Base-by-base conservation (phyloP, 2,113 vertebrate species). In the Tauraco erythrolophus region DNA sequence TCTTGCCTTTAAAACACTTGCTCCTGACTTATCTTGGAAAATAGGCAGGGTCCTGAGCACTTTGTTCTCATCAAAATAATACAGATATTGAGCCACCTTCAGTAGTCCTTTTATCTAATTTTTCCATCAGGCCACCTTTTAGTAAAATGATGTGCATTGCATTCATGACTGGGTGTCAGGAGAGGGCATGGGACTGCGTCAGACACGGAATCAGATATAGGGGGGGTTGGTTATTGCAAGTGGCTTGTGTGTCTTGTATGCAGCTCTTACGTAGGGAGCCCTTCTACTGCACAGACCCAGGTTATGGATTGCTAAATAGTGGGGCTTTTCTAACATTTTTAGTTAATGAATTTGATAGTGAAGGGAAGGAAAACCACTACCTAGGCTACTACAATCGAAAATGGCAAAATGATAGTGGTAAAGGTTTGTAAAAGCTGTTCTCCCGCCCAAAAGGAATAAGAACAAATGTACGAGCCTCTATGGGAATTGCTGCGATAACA, bases 401-500 rank as follows among this genome's bases (percentile, higher is more conserved):
- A 81, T 30, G 35, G 80, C 77, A 96, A 83, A 96, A 72, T 45
- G 48, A 56, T 64, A 86, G 60, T 57, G 66, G 84, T 95, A 66
- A 89, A 95, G 60, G 48, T 92, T 95, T 92, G 60, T 70, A 81
- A 84, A 93, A 76, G 50, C 61, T 70, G 65, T 95, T 91, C 54
- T 41, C 62, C 66, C 19, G 4, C 81, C 84, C 60, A 91, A 76
- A 83, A 54, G 46, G 95, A 96, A 39, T 45, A 53, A 79, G 88
- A 94, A 78, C 76, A 92, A 75, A 75, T 64, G 16, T 74, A 4
- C 83, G 84, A 92, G 57, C 46, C 57, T 85, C 35, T 62, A 15
- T 84, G 71, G 71, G 94, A 91, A 95, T 50, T 94, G 84, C 84
- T 77, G 39, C 12, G 15, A 50, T 95, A 80, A 84, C 64, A 82